Evolutionary conservation across 2,797 vertebrate species (phyloP).

Genomic region (Anguilla anguilla): DNA sequence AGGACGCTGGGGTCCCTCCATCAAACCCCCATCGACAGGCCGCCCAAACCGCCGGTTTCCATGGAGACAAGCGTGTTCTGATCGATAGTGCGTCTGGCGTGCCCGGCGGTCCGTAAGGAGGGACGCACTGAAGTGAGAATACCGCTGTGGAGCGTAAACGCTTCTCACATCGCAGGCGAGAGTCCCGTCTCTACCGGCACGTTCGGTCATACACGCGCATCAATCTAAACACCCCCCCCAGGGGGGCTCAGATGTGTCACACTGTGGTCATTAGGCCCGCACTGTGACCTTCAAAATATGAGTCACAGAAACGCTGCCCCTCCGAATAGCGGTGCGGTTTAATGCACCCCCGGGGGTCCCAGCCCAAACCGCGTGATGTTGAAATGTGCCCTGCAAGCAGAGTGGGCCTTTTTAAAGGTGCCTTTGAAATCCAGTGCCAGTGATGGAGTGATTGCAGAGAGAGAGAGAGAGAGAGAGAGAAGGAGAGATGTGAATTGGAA

Average conservation of each 20-base stretch:
- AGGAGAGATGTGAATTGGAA: neutral
- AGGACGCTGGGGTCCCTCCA: neutral
- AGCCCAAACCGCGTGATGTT: neutral
- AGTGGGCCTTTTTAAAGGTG: neutral
- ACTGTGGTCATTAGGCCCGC: no score
- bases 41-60: neutral
- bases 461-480: neutral
- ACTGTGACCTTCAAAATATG: no score
- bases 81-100: neutral
- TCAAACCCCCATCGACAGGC: neutral
- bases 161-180: neutral
- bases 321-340: neutral
- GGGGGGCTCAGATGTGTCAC: no score
- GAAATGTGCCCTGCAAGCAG: neutral
- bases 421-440: neutral
- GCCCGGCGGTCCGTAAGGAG: neutral
- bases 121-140: neutral
- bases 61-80: neutral
- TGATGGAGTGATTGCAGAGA: neutral
- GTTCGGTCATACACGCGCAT: no score
- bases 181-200: no score
- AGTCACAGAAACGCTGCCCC: no score
- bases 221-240: no score
- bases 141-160: neutral
- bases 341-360: neutral